Evolutionary conservation across 2,888 invertebrate species (phyloP), one percentile per base, ranked within the genome.

Genomic region (Stenurella melanura): DNA sequence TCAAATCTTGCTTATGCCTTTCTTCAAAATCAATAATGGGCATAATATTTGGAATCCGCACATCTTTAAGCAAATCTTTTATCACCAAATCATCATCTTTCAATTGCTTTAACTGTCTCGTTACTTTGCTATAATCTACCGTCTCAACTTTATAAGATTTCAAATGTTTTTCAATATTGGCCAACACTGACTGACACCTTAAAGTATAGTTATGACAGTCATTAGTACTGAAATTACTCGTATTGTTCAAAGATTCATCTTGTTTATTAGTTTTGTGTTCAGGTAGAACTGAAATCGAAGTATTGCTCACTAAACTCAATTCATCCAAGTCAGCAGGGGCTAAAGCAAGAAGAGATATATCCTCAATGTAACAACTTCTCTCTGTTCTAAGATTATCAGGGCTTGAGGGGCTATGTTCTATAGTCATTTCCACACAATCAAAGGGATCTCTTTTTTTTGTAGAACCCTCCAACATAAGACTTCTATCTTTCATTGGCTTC

Each of bases 201-300:
- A 73, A 26, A 50, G 72, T 73, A 57, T 78, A 75, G 42, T 75
- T 34, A 17, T 34, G 54, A 60, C 63, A 60, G 26, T 71, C 67
- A 21, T n/a, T 6, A 34, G 30, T 7, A n/a, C 50, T 50, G 6
- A n/a, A n/a, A n/a, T 9, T 15, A 30, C 57, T 68, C 26, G 1
- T 21, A 30, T 19, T 54, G 0, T 50, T 54, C 7, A 18, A 11
- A 9, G 54, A 50, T 50, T 42, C 9, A 15, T 50, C 26, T 12
- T 26, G 30, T 50, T 26, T n/a, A 26, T 15, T 56, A 26, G 18
- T 1, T 0, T 19, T 26, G 19, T 64, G 10, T 17, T 42, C 12
- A 0, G 63, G 30, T 15, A 30, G 30, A 58, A 19, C 11, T 21
- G 6, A 11, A 30, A 26, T 26, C 54, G 56, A 21, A 0, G 50